Evolutionary conservation across 2,113 vertebrate species (phyloP).

Genomic region (Meleagris gallopavo): DNA sequence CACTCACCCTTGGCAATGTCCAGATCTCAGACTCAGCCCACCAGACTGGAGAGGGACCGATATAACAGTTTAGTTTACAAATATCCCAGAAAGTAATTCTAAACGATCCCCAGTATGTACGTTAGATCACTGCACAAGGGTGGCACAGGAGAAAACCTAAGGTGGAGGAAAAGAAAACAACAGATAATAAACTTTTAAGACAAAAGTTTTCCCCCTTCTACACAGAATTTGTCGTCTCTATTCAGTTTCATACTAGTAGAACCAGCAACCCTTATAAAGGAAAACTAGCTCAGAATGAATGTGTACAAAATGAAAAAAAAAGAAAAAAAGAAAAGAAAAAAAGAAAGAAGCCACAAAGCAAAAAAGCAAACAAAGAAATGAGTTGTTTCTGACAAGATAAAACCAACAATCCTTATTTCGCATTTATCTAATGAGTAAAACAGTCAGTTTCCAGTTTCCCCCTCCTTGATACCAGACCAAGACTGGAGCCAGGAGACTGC

Average conservation of each 20-base stretch:
- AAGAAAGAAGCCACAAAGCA: neutral
- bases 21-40: neutral
- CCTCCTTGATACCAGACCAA: neutral
- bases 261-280: neutral
- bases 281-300: neutral
- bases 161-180: accelerated
- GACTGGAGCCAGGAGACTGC: neutral
- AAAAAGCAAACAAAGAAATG: neutral
- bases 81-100: neutral
- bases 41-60: neutral
- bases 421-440: neutral
- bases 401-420: neutral
- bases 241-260: neutral
- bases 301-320: neutral
- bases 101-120: neutral
- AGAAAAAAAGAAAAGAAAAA: neutral
- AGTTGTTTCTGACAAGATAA: neutral
- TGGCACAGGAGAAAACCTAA: neutral
- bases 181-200: neutral
- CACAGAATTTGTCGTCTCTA: neutral
- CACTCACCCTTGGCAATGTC: neutral
- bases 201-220: neutral
- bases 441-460: neutral
- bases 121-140: neutral
- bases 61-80: neutral